Percentiles rank a stretch among this genome's conserved stretches.
These are phyloP conservation scores for Clarias magur DNA, from an alignment of 2,113 vertebrate genomes.

Conservation along the genomic window DNA sequence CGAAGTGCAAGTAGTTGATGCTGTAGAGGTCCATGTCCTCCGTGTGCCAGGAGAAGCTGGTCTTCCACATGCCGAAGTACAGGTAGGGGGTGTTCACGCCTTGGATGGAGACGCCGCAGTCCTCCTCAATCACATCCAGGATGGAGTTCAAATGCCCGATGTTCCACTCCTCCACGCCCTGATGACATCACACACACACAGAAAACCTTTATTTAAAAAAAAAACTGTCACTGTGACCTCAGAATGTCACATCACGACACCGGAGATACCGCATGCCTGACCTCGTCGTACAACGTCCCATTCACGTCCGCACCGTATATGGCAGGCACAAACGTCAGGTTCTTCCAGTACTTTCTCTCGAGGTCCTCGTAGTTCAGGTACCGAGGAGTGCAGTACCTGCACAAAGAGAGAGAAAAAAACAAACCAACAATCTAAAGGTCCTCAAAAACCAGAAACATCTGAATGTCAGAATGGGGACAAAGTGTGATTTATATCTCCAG, in stretches of 20 bases:
- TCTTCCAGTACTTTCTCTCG: conserved; percentile 98
- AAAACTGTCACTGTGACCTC: neutral
- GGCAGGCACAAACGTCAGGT: conserved; percentile 94
- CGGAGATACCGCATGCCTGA: conserved; percentile 46
- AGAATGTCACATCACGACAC: neutral
- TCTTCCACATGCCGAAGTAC: conserved; percentile 99
- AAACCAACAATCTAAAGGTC: neutral
- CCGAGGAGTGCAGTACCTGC: conserved; percentile 94
- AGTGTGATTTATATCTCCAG: too few species aligned
- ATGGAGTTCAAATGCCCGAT: conserved; percentile 91
- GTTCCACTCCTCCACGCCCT: conserved; percentile 94
- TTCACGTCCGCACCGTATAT: conserved; percentile 97
- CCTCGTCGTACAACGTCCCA: conserved; percentile 93
- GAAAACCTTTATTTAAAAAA: neutral
- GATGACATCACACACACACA: conserved; percentile 54
- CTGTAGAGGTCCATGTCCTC: conserved; percentile 99
- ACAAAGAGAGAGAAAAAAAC: neutral
- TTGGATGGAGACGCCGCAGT: conserved; percentile 93
- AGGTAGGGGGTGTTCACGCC: conserved; percentile 96
- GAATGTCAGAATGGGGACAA: too few species aligned
- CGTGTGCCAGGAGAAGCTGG: conserved; percentile 95
- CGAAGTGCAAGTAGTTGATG: conserved; percentile 98
- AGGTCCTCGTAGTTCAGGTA: conserved; percentile 97
- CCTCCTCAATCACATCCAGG: conserved; percentile 91
- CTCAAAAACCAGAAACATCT: too few species aligned